Conservation (phyloP, 2,888 invertebrate genomes). For the Lordiphosa andalusiaca region DNA sequence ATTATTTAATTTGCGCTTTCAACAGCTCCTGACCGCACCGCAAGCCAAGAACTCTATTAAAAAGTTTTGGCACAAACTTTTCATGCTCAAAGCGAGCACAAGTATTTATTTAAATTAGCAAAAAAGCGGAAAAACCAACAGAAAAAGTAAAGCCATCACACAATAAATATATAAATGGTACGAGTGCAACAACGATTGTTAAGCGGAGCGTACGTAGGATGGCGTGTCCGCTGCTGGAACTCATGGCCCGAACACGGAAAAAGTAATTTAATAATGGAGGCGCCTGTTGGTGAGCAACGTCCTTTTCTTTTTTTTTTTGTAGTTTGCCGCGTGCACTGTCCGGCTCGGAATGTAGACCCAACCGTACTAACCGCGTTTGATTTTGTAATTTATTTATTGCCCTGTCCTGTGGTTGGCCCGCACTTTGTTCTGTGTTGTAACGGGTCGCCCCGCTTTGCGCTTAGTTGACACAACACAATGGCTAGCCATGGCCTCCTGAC, state of each 20-base stretch:
- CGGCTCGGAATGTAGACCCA: conserved; percentile 50
- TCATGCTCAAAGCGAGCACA: conserved; percentile 1
- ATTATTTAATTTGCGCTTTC: conserved; percentile 56
- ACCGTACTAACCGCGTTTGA: conserved; percentile 45
- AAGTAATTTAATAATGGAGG: conserved; percentile 34
- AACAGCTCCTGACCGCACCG: conserved; percentile 22
- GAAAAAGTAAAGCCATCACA: conserved; percentile 7
- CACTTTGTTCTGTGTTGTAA: too few species aligned
- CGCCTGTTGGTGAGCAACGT: conserved; percentile 9
- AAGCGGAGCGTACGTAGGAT: conserved; percentile 56
- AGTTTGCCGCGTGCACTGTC: conserved; percentile 33
- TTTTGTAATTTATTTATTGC: conserved; percentile 63
- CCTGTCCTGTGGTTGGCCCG: conserved; percentile 22
- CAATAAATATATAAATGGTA: conserved; percentile 38
- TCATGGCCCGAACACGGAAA: conserved; percentile 47
- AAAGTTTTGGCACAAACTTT: conserved; percentile 46
- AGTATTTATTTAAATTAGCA: conserved; percentile 44
- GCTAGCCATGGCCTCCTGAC: conserved; percentile 56
- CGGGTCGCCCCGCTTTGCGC: background rate
- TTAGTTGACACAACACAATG: background rate
- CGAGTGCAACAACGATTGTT: conserved; percentile 23
- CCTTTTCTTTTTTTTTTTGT: conserved; percentile 12
- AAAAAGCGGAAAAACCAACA: conserved; percentile 39
- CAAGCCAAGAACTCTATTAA: conserved; percentile 47
- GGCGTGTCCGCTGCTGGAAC: conserved; percentile 50